Base-by-base conservation (phyloP, 35 echinoderm and acorn worm species). In the Stichopus chloronotus region DNA sequence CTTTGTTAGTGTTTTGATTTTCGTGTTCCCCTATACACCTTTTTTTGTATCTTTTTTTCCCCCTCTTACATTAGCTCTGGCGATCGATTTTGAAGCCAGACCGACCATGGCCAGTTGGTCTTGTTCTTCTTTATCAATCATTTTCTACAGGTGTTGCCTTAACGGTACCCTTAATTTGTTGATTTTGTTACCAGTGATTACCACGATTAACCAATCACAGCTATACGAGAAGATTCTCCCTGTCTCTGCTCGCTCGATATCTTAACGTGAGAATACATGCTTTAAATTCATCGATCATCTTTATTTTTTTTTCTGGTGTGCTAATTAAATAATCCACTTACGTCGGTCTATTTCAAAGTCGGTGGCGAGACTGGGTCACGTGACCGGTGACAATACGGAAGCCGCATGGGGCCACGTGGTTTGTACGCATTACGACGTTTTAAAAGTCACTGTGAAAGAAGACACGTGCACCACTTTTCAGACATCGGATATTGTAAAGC, bases 311-410 rank as follows among this genome's bases (percentile, higher is more conserved):
- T 43, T 43, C 30, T 43, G 30, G 30, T 43, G 61, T 19, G 61
- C 61, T 65, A 65, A 65, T 65, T 65, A 65, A 65, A 65, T 65
- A 65, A 65, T 65, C 11, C 61, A 65, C 61, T 65, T 65, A 65
- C 19, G 61, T 65, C 61, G 61, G 61, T 65, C 61, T 65, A 19
- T 65, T 65, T 65, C 61, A 65, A 43, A 65, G 61, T 65, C 61
- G 11, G 30, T 43, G 19, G 4, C 11, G 19, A 19, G 61, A 19
- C 61, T 14, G 19, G 11, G 61, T 65, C 61, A 65, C 61, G 8
- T 65, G 61, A 65, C 61, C 19, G 11, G 19, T 17, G 4, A 65
- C 19, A 11, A 65, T 65, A 65, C 61, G 61, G 61, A 65, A 65
- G 61, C 61, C 61, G 61, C 61, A 65, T 65, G 61, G 61, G 61